Evolutionary conservation across 2,113 vertebrate genomes (phyloP).

Genomic region (Siniperca knerii): DNA sequence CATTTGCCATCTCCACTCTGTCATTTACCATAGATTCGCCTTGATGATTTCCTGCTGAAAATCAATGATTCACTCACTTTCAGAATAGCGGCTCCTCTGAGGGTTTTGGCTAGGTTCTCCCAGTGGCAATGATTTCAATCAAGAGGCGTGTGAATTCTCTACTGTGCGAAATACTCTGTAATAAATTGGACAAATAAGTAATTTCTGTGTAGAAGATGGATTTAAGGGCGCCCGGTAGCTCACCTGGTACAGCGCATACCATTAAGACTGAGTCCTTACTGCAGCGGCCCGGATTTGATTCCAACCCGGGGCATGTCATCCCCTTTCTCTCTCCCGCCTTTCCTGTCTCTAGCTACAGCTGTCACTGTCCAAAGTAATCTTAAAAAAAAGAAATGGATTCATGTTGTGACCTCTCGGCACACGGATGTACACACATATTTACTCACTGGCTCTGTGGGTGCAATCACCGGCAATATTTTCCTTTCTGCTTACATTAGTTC

Average conservation of each 20-base stretch:
- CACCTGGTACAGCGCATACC: too few species aligned
- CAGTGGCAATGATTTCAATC: slow-evolving; percentile 80
- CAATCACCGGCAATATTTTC: slow-evolving; percentile 29
- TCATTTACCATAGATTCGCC: slow-evolving; percentile 80
- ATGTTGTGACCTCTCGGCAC: slow-evolving; percentile 51
- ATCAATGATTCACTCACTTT: slow-evolving; percentile 80
- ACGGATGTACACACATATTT: slow-evolving; percentile 18
- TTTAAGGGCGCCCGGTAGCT: slow-evolving; percentile 24
- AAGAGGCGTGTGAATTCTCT: slow-evolving; percentile 71
- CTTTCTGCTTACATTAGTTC: slow-evolving; percentile 34
- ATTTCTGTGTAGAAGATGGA: slow-evolving; percentile 76
- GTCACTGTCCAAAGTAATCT: too few species aligned
- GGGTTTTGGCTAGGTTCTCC: slow-evolving; percentile 62
- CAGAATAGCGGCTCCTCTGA: slow-evolving; percentile 62
- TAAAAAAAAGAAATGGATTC: slow-evolving; percentile 66
- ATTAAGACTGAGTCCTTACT: too few species aligned
- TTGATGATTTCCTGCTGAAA: slow-evolving; percentile 82
- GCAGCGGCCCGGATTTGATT: too few species aligned
- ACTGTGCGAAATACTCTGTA: slow-evolving; percentile 62
- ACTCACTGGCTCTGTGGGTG: slow-evolving; percentile 4
- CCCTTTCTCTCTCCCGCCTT: too few species aligned
- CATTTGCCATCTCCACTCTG: slow-evolving; percentile 71
- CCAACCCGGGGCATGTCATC: too few species aligned
- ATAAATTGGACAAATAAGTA: slow-evolving; percentile 83
- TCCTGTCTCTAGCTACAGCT: too few species aligned